Percentiles rank a stretch among this genome's conserved stretches.
Evolutionary conservation across 2,888 invertebrate genomes (phyloP).

Genomic region (Drosophila planitibia): DNA sequence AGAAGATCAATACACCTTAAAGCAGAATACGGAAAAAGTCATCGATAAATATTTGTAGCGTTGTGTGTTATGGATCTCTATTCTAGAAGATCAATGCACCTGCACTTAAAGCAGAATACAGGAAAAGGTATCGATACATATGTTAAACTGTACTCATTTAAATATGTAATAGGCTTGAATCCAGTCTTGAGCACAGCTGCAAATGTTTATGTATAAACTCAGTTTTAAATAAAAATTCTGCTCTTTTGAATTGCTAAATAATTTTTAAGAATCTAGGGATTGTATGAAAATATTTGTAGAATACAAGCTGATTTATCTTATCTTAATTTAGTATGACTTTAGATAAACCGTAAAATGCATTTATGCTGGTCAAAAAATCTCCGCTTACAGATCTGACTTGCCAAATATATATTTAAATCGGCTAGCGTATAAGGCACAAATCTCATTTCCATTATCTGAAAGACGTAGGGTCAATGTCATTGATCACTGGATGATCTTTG

Average conservation of each 20-base stretch:
- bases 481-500: conserved; percentile 13
- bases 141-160: conserved; percentile 6
- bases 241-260: neutral
- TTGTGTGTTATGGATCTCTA: neutral
- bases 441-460: conserved; percentile 33
- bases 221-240: neutral
- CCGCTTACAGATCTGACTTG: neutral
- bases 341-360: neutral
- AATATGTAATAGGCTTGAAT: conserved; percentile 15
- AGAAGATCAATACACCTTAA: conserved; percentile 32
- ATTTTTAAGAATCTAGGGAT: neutral
- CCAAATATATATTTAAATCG: neutral
- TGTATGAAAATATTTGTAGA: neutral
- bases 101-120: conserved; percentile 19
- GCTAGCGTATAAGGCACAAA: neutral
- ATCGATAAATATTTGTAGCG: neutral
- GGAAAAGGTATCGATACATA: neutral
- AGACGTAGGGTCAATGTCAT: conserved; percentile 32
- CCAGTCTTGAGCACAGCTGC: conserved; percentile 1
- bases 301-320: neutral
- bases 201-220: neutral
- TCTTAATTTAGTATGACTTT: neutral
- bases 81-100: conserved; percentile 32
- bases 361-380: neutral
- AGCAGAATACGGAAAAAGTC: neutral